These are phyloP conservation scores for Nemotelus nigrinus DNA, from an alignment of 2,888 invertebrate genomes.

Conservation along the genomic window DNA sequence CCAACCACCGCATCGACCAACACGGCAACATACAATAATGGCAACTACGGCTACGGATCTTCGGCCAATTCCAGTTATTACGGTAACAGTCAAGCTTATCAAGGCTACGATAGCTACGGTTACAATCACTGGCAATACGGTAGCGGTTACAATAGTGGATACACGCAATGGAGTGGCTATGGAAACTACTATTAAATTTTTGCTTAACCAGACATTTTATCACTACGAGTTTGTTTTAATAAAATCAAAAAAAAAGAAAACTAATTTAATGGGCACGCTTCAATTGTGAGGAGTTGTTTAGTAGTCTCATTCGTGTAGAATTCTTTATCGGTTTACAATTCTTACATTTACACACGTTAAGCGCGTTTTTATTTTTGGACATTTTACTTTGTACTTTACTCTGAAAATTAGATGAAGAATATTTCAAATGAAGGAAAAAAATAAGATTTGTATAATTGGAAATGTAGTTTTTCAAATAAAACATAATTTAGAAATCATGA, in stretches of 20 bases:
- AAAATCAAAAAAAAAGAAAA: conserved; percentile 9
- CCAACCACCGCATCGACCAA: conserved; percentile 60
- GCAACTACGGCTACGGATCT: conserved; percentile 58
- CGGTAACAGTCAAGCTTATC: conserved; percentile 66
- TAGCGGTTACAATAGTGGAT: conserved; percentile 63
- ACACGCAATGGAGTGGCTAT: conserved; percentile 72
- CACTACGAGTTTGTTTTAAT: conserved; percentile 22
- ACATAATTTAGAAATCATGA: too few species aligned
- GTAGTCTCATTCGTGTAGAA: neutral
- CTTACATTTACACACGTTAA: conserved; percentile 4
- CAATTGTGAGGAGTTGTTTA: conserved; percentile 31
- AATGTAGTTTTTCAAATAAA: neutral
- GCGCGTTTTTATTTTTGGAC: conserved; percentile 27
- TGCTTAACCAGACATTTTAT: neutral
- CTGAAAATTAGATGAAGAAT: neutral
- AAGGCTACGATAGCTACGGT: conserved; percentile 68
- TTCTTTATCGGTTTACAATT: neutral
- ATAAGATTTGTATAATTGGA: conserved; percentile 19
- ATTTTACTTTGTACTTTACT: conserved; percentile 10
- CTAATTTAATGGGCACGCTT: conserved; percentile 16
- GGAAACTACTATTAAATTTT: conserved; percentile 57
- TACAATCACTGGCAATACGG: conserved; percentile 72
- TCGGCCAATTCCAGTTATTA: conserved; percentile 60
- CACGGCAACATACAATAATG: conserved; percentile 62
- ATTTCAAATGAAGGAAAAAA: neutral